Evolutionary conservation across 2,797 vertebrate genomes (phyloP), one percentile per base, ranked within the genome.

Genomic region (Sitta carolinensis): DNA sequence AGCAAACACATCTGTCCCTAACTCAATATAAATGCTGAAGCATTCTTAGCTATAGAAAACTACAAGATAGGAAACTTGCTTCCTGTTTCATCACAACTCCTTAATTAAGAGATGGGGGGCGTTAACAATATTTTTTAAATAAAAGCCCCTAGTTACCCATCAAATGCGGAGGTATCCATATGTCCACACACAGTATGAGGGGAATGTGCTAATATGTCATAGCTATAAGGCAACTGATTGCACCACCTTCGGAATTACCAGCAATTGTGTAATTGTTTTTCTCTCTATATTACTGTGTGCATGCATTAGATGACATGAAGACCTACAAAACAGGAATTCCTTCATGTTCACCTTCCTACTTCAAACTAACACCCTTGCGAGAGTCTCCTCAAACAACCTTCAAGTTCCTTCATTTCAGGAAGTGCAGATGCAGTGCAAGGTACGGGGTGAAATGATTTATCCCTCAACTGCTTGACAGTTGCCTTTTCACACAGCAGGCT

Each of bases 101-200:
- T 88, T 70, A 75, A 68, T 52, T 45, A 86, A 74, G 8, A 13
- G 45, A 48, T 40, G 7, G 13, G 10, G 13, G 5, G 6, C 4
- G 2, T 43, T 81, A 70, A 48, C 25, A 38, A 32, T 3, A 10
- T n/a, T 87, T 84, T 87, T 58, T 43, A 72, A 93, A 90, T n/a
- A 30, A 77, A 90, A 87, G 8, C 4, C 30, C 14, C 29, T 40
- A 40, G 21, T 16, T 51, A 21, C 66, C 19, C 16, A 69, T 50
- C 40, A 69, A 29, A 38, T 57, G 69, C 7, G 4, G 32, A 74
- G 20, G 3, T 42, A 26, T 20, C 62, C 36, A 7, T 51, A 57
- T 21, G 10, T 40, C 32, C 34, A n/a, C 0, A 0, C 10, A 23
- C 2, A 42, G 6, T 7, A 11, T 59, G 26, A 66, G 19, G 89